These are phyloP conservation scores for Meiosimyza decipiens DNA, from an alignment of 2,888 invertebrate species.

Conservation along the genomic window DNA sequence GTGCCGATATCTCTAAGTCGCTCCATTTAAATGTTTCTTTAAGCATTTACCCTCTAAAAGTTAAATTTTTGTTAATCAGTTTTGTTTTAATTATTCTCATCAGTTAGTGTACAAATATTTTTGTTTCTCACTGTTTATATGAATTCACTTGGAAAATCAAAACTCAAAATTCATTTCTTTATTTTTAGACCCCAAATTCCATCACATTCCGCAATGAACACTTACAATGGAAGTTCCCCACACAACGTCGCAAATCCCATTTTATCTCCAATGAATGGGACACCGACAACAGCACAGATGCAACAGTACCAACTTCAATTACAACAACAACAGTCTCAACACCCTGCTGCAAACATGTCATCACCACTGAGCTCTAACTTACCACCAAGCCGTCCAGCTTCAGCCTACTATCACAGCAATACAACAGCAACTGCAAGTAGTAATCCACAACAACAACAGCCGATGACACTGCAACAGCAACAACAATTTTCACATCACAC, in stretches of 20 bases:
- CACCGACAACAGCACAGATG: constrained; percentile 48
- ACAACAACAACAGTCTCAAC: constrained; percentile 51
- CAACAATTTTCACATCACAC: constrained; percentile 56
- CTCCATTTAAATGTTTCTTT: no score
- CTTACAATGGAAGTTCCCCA: constrained; percentile 62
- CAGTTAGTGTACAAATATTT: no score
- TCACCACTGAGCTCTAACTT: constrained; percentile 52
- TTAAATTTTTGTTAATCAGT: no score
- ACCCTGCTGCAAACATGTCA: constrained; percentile 43
- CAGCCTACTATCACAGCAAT: constrained; percentile 65
- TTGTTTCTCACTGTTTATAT: no score
- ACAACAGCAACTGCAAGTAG: constrained; percentile 44
- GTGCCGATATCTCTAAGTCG: no score
- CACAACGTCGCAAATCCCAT: constrained; percentile 54
- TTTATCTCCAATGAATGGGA: constrained; percentile 50
- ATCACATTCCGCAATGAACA: constrained; percentile 60
- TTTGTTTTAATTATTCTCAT: no score
- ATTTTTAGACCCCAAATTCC: constrained; percentile 57
- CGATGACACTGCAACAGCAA: constrained; percentile 54
- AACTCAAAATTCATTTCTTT: not conserved
- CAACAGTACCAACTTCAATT: constrained; percentile 53
- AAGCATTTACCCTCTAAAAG: no score
- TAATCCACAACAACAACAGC: constrained; percentile 54
- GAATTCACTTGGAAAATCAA: not conserved
- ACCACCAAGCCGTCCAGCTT: constrained; percentile 63